These are phyloP conservation scores for Nematolebias whitei DNA, from an alignment of 2,113 vertebrate genomes.

Conservation along the genomic window DNA sequence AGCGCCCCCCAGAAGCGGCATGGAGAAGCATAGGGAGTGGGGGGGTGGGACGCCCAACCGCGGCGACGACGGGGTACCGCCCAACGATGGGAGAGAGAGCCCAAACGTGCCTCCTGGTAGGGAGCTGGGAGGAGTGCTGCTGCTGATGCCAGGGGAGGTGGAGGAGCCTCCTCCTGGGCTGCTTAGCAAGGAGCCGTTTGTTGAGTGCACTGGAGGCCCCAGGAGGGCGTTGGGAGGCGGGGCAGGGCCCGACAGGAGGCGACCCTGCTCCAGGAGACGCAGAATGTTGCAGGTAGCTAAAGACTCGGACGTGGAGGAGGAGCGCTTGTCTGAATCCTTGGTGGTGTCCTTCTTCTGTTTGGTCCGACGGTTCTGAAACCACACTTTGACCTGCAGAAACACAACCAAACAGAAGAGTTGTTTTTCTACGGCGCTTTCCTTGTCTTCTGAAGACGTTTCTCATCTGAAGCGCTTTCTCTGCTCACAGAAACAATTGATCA, in stretches of 20 bases:
- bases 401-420: background rate
- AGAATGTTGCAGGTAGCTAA: conserved; percentile 93
- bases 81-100: conserved; percentile 79
- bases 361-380: conserved; percentile 97
- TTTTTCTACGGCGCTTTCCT: too few relatives aligned
- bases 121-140: conserved; percentile 70
- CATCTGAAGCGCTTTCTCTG: too few relatives aligned
- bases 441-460: too few relatives aligned
- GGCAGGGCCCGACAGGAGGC: conserved; percentile 83
- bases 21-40: conserved; percentile 83
- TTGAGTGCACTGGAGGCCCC: conserved; percentile 56
- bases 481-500: too few relatives aligned
- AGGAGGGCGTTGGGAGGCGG: conserved; percentile 82
- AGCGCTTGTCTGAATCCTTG: conserved; percentile 89
- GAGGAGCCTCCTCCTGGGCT: conserved; percentile 79
- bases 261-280: conserved; percentile 90
- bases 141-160: conserved; percentile 75
- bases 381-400: conserved; percentile 89
- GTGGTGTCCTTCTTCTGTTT: conserved; percentile 98
- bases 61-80: conserved; percentile 70
- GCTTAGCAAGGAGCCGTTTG: conserved; percentile 76
- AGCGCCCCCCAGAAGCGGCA: conserved; percentile 80
- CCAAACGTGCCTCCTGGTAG: conserved; percentile 74
- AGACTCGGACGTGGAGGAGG: conserved; percentile 84
- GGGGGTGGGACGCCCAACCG: conserved; percentile 76